Conservation (phyloP, 1,140 invertebrate species). For the Probaryconus sp. region DNA sequence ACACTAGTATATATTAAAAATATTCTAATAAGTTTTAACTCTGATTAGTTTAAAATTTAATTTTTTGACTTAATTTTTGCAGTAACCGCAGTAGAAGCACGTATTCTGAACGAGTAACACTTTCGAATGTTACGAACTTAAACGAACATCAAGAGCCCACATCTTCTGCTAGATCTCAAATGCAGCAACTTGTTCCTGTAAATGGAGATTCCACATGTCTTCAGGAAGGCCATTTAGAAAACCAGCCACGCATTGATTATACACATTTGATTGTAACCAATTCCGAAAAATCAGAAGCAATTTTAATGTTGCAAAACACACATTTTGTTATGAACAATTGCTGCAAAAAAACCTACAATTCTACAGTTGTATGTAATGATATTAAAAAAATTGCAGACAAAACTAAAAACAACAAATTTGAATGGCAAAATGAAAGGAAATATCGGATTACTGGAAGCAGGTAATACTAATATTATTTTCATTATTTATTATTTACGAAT, state of each 20-base stretch:
- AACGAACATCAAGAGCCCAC: too few relatives aligned
- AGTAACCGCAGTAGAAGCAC: too few relatives aligned
- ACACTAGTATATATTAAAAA: conserved; percentile 22
- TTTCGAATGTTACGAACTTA: too few relatives aligned
- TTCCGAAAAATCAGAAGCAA: not conserved
- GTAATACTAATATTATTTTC: not conserved
- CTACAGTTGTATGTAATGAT: conserved; percentile 17
- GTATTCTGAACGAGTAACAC: too few relatives aligned
- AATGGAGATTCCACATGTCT: too few relatives aligned
- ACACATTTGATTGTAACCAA: conserved; percentile 4
- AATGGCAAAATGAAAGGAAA: conserved; percentile 33
- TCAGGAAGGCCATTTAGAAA: too few relatives aligned
- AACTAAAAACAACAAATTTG: conserved; percentile 15
- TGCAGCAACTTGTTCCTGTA: too few relatives aligned
- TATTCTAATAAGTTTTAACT: not conserved
- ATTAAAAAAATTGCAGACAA: not conserved
- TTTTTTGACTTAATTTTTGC: conserved; percentile 1
- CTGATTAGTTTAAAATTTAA: not conserved
- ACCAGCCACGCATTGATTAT: not conserved
- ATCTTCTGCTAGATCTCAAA: too few relatives aligned
- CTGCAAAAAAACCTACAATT: conserved; percentile 15
- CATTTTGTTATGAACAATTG: conserved; percentile 14
- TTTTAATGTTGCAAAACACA: not conserved
- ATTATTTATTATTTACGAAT: conserved; percentile 1
- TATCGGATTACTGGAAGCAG: conserved; percentile 29